Evolutionary conservation across 1,140 invertebrate species (phyloP).

Genomic region (Drosophila melanica): DNA sequence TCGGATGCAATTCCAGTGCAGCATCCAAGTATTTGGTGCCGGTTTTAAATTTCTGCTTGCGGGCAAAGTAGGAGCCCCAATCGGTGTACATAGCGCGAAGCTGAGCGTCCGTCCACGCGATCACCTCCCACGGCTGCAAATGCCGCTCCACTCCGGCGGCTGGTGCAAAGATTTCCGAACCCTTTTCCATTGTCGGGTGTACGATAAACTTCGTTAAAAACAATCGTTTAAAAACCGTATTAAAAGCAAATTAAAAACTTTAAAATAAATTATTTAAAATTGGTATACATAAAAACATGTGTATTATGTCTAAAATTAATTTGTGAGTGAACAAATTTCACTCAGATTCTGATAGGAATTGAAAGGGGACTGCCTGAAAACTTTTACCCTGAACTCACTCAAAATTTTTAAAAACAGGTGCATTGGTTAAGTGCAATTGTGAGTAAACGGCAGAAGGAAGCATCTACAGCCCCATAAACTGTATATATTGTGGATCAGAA

Average conservation of each 20-base stretch:
- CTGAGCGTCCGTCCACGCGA: conserved; percentile 46
- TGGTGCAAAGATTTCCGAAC: background rate
- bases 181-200: background rate
- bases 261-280: conserved; percentile 21
- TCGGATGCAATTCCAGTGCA: conserved; percentile 33
- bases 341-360: conserved; percentile 7
- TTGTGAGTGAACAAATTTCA: background rate
- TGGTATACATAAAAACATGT: background rate
- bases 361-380: background rate
- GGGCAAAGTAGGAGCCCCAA: conserved; percentile 49
- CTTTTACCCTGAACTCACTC: no score
- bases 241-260: conserved; percentile 7
- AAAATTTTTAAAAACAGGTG: no score
- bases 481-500: no score
- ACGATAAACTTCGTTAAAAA: conserved; percentile 26
- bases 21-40: conserved; percentile 48
- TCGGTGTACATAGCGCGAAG: conserved; percentile 54
- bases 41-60: conserved; percentile 19
- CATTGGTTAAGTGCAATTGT: no score
- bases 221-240: background rate
- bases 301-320: conserved; percentile 13
- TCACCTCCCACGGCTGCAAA: conserved; percentile 54
- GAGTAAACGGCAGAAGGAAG: no score
- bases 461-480: no score
- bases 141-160: conserved; percentile 14